Evolutionary conservation across 2,113 vertebrate genomes (phyloP).

Genomic region (Donacobius atricapilla): DNA sequence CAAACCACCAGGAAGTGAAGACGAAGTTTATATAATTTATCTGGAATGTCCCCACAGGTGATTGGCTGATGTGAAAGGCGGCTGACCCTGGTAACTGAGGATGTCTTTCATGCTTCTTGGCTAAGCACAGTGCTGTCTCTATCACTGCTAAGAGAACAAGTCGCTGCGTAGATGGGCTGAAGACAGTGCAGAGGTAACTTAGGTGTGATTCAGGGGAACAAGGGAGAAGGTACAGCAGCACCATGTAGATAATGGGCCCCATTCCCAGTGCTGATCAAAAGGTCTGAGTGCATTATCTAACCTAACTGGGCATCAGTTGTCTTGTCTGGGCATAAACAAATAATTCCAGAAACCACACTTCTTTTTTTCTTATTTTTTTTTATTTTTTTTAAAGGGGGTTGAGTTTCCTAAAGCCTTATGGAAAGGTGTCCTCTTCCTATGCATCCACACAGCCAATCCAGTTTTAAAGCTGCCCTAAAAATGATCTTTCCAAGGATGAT

Average conservation of each 20-base stretch:
- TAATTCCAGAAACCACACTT: not conserved
- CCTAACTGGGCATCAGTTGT: not conserved
- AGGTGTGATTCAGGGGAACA: not conserved
- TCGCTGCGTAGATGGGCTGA: not conserved
- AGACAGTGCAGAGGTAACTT: not conserved
- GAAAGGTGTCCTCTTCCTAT: not conserved
- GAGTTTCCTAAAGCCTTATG: not conserved
- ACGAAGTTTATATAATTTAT: not conserved
- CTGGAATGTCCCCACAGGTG: not conserved
- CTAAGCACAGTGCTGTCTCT: not conserved
- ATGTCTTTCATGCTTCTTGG: not conserved
- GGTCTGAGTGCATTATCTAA: not conserved
- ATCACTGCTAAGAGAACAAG: not conserved
- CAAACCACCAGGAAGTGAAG: not conserved
- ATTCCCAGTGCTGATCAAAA: not conserved
- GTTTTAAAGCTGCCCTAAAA: not conserved
- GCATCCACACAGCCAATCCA: not conserved
- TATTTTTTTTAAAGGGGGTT: fast-evolving
- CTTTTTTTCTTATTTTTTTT: no score
- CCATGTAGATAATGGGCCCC: not conserved
- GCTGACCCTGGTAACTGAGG: not conserved
- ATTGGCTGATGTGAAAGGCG: not conserved
- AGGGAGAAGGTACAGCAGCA: not conserved
- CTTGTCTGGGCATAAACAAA: not conserved
- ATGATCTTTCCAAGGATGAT: not conserved